Evolutionary conservation across 2,888 invertebrate species (phyloP).

Genomic region (Scelioninae gen. 1): DNA sequence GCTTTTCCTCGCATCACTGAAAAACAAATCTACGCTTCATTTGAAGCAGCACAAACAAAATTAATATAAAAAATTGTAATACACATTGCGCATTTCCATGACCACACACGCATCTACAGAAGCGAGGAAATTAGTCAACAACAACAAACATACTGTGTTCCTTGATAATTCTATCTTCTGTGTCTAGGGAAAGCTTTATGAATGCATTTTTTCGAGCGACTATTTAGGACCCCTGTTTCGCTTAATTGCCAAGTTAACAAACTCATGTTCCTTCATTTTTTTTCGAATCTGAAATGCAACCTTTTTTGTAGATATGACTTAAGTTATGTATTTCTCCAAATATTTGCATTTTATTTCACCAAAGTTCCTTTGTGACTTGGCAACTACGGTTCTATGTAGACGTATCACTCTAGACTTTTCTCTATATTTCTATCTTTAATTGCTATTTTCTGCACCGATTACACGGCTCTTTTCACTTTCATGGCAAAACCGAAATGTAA

Average conservation of each 20-base stretch:
- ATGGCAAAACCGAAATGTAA: conserved; percentile 18
- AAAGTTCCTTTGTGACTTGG: conserved; percentile 27
- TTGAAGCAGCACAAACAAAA: conserved; percentile 48
- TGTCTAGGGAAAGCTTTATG: conserved; percentile 73
- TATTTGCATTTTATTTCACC: conserved; percentile 42
- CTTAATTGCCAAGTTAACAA: conserved; percentile 52
- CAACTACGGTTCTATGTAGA: conserved; percentile 48
- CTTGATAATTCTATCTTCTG: conserved; percentile 54
- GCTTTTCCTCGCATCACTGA: conserved; percentile 61
- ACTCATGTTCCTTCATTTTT: not conserved
- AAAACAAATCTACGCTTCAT: conserved; percentile 27
- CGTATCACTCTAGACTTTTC: conserved; percentile 50
- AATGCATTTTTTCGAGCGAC: conserved; percentile 74
- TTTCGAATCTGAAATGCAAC: conserved; percentile 22
- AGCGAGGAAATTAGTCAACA: conserved; percentile 71
- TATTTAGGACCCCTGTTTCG: conserved; percentile 69
- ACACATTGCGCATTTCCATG: conserved; percentile 69
- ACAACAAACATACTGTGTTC: conserved; percentile 62
- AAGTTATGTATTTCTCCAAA: conserved; percentile 22
- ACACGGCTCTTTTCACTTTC: conserved; percentile 29
- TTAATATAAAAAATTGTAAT: conserved; percentile 42
- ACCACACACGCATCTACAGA: no score
- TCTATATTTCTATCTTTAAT: conserved; percentile 57
- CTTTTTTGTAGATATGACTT: conserved; percentile 37
- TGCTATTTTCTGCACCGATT: conserved; percentile 41